Conservation (phyloP, 2,888 invertebrate species). For the Stenurella melanura region DNA sequence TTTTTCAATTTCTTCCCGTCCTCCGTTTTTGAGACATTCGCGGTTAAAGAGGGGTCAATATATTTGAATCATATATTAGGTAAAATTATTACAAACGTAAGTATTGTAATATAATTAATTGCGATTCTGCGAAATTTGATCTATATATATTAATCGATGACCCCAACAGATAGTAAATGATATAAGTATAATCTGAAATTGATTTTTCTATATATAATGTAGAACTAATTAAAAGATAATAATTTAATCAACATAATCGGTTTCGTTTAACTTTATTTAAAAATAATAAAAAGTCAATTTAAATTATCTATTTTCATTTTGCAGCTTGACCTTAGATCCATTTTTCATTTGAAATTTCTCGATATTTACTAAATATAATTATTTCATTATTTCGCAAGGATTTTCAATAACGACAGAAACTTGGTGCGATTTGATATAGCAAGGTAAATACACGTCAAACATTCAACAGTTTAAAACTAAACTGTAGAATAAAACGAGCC, state of each 20-base stretch:
- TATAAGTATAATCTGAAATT: background rate
- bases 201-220: background rate
- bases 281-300: background rate
- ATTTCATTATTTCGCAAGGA: background rate
- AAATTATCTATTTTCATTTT: constrained; percentile 15
- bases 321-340: background rate
- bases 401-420: background rate
- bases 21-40: too few relatives aligned
- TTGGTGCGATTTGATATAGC: too few relatives aligned
- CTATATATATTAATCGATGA: background rate
- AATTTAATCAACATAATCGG: constrained; percentile 6
- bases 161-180: background rate
- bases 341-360: background rate
- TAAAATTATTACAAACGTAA: too few relatives aligned
- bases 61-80: too few relatives aligned
- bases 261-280: background rate
- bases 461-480: too few relatives aligned
- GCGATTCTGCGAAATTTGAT: too few relatives aligned
- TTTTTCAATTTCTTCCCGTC: too few relatives aligned
- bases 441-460: too few relatives aligned
- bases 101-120: too few relatives aligned
- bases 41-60: too few relatives aligned
- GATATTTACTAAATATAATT: too few relatives aligned
- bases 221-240: constrained; percentile 20
- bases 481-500: too few relatives aligned